Evolutionary conservation across 2,888 invertebrate genomes (phyloP).

Genomic region (Leucozona laternaria): DNA sequence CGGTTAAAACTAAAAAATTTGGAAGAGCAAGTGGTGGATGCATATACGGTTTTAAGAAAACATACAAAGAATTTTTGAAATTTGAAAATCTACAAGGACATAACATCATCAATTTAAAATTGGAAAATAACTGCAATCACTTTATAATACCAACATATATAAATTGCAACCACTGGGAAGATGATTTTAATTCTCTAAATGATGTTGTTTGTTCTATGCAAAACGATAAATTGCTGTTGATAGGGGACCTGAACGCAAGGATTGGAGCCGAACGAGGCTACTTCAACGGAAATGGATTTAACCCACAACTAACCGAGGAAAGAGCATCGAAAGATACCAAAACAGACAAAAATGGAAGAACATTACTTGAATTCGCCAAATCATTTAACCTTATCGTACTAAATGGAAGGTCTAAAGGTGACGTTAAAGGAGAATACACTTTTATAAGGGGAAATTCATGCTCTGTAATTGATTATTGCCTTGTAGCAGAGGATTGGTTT

Average conservation of each 20-base stretch:
- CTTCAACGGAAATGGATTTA: neutral
- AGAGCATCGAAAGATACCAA: no score
- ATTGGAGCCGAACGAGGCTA: neutral
- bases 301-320: neutral
- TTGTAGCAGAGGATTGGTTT: neutral
- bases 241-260: neutral
- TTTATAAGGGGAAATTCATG: neutral
- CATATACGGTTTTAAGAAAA: conserved; percentile 9
- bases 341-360: no score
- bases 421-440: neutral
- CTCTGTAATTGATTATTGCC: neutral
- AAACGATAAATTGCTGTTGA: neutral
- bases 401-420: neutral
- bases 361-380: neutral
- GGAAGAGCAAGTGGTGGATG: conserved; percentile 15
- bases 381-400: neutral
- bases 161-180: conserved; percentile 5
- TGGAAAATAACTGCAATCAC: neutral
- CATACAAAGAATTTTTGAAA: neutral
- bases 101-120: neutral
- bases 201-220: neutral
- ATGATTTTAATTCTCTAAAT: neutral
- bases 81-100: neutral
- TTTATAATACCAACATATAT: conserved; percentile 14
- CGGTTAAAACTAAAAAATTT: conserved; percentile 6